Conservation (phyloP, 2,113 vertebrate genomes). For the Porphyrio hochstetteri region DNA sequence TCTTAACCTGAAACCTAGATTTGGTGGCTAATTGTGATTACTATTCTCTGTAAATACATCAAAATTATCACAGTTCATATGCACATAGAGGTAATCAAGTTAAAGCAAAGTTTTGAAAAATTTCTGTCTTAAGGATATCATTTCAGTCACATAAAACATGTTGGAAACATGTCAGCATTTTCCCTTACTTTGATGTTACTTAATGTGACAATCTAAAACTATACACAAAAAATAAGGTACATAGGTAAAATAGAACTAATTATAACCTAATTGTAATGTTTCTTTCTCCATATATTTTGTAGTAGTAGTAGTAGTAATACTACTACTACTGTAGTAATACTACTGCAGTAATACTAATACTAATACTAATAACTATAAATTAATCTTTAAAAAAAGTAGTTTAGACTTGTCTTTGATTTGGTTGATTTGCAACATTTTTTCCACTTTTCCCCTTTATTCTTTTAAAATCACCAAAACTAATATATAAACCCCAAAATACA, state of each 20-base stretch:
- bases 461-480: background rate
- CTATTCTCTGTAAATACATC: background rate
- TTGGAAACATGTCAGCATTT: background rate
- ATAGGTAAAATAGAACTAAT: background rate
- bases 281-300: background rate
- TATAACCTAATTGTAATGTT: background rate
- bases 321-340: background rate
- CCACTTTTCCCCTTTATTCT: background rate
- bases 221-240: background rate
- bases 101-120: background rate
- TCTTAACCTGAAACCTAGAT: background rate
- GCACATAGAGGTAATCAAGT: background rate
- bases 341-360: background rate
- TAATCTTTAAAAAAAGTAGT: background rate
- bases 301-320: background rate
- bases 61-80: background rate
- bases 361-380: background rate
- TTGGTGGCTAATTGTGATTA: background rate
- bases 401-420: background rate
- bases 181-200: background rate
- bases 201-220: background rate
- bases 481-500: background rate
- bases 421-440: background rate
- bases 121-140: background rate
- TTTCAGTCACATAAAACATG: background rate